Evolutionary conservation across 2,888 invertebrate genomes (phyloP), one percentile per base, ranked within the genome.

Genomic region (Thyatira batis): DNA sequence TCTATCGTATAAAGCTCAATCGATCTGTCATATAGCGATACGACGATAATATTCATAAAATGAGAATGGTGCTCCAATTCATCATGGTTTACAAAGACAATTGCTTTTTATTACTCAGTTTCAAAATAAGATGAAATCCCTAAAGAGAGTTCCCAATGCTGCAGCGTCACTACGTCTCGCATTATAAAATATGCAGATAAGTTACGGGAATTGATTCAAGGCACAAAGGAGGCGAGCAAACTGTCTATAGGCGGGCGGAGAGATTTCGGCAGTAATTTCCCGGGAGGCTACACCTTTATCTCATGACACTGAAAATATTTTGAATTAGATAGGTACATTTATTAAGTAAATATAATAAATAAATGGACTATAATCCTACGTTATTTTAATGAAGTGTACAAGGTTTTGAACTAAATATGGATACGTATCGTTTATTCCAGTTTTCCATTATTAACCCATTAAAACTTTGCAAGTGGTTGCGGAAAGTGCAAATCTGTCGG

Each of bases 171-270:
- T 84, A 80, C 84, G 82, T 77, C 81, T 87, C 84, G 81, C 82
- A 78, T 87, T 88, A 88, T 91, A 88, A 90, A 90, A 89, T 89
- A 90, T 91, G 90, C 86, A 91, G 85, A 90, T 89, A 89, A 86
- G 89, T 89, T 85, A 87, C 84, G 88, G 89, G 90, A 89, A 91
- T 91, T 90, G 90, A 91, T 91, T 90, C 87, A 75, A 80, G 81
- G 85, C 88, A 89, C 90, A 90, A 88, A 90, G 85, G 88, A 83
- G 78, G 76, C 78, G 71, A 73, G 68, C 74, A 73, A 81, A 71
- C 87, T 84, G 89, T 85, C 87, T 89, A 84, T 86, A 83, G 83
- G 76, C 82, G 75, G 78, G 80, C 73, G 79, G 74, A 78, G 84
- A 87, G 90, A 90, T 89, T 91, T 89, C 75, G 88, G 89, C 82